Evolutionary conservation across 2,797 vertebrate species (phyloP), one percentile per base, ranked within the genome.

Genomic region (Mormyrops attenuatus): DNA sequence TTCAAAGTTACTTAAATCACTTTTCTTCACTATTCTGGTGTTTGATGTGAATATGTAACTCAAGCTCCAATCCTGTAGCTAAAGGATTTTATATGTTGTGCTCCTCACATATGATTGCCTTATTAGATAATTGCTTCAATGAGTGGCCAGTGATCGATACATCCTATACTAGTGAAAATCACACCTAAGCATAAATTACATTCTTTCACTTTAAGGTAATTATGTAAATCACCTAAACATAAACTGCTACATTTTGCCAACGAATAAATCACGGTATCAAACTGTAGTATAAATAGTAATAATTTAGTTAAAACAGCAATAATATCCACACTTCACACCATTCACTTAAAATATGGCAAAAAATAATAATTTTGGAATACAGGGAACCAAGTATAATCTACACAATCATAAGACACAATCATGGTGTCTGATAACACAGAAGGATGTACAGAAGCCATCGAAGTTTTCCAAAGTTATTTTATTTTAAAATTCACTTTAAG

Each of bases 401-500:
- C 26, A 13, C 9, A 30, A 34, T 69, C 63, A 34, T 34, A 11
- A 69, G 63, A 69, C 8, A 60, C 6, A 3, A 9, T 63, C 2
- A 9, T 60, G 6, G 6, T 0, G 60, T 63, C 60, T 57, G 55
- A 26, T 9, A 63, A 44, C 41, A 47, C 41, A 82, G 41, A 41
- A 82, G 20, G 47, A 85, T 26, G 47, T 13, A 52, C 47, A 85
- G 47, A 52, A 47, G 49, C 82, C 34, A 69, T 49, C 34, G 30
- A 88, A 66, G 38, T 50, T 94, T 94, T 93, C 89, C 93, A 92
- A 93, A 92, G 90, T 93, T 91, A 94, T 90, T 93, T 95, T 96
- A 95, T 95, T 96, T 95, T 94, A 95, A 95, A 95, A 94, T 94
- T 93, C 90, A 3, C 60, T 89, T 93, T 92, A 94, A 93, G 95